Evolutionary conservation across 2,113 vertebrate genomes (phyloP).

Genomic region (Protobothrops flavoviridis): DNA sequence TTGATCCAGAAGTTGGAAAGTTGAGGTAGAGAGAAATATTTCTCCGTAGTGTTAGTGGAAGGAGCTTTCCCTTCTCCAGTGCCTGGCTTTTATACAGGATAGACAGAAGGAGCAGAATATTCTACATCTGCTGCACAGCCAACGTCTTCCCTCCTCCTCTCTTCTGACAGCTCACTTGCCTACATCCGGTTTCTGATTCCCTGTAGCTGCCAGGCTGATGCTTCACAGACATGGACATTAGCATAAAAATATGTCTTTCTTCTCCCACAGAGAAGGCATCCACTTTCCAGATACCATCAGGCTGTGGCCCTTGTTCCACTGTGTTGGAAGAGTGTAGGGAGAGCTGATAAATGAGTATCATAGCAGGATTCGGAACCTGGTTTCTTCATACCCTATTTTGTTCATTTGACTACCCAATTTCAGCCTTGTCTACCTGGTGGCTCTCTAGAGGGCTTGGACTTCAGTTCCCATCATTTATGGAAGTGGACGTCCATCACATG

Average conservation of each 20-base stretch:
- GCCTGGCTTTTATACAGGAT: neutral
- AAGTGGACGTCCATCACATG: neutral
- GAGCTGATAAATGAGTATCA: neutral
- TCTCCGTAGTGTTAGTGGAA: neutral
- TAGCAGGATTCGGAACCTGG: neutral
- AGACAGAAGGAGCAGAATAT: neutral
- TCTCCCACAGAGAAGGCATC: neutral
- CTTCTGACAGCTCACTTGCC: neutral
- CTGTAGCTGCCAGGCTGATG: neutral
- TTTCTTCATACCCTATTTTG: neutral
- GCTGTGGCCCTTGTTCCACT: neutral
- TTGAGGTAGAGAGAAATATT: neutral
- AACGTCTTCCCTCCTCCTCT: neutral
- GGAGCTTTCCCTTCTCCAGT: neutral
- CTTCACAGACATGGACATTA: too few relatives aligned
- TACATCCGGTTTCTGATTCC: neutral
- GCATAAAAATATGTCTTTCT: neutral
- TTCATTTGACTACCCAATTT: neutral
- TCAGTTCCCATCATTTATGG: neutral
- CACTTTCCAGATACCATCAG: neutral
- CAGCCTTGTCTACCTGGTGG: neutral
- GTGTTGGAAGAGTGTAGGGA: neutral
- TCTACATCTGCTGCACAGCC: neutral
- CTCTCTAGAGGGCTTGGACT: neutral
- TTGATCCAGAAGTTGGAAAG: neutral